Conservation (phyloP, 2,797 vertebrate genomes). For the Darevskia nairensis region DNA sequence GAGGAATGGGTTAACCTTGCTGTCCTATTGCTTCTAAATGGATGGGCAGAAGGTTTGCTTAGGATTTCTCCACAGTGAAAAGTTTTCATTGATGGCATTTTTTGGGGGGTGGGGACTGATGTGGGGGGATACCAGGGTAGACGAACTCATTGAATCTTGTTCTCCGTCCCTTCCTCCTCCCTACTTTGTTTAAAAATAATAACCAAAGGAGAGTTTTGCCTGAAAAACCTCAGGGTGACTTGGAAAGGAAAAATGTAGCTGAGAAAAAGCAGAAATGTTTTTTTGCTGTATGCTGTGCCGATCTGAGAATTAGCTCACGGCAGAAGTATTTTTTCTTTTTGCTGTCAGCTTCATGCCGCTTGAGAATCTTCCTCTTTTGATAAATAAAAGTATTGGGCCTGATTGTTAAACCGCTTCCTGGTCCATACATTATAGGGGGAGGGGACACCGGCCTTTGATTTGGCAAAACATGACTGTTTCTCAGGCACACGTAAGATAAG, state of each 20-base stretch:
- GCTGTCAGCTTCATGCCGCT: conserved; percentile 65
- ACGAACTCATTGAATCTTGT: not conserved
- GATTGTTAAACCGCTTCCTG: conserved; percentile 59
- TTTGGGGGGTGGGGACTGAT: not conserved
- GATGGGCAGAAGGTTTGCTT: not conserved
- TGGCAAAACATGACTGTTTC: not conserved
- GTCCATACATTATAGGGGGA: not conserved
- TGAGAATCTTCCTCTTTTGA: conserved; percentile 56
- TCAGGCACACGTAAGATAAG: not conserved
- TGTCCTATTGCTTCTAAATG: not conserved
- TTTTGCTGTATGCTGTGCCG: conserved; percentile 66
- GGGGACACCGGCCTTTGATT: not conserved
- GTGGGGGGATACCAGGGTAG: not conserved
- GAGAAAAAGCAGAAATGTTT: conserved; percentile 73
- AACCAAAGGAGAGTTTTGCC: conserved; percentile 22
- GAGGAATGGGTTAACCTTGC: conserved; percentile 41
- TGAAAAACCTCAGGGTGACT: conserved; percentile 19
- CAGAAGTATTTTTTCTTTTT: conserved; percentile 63
- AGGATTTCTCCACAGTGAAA: not conserved
- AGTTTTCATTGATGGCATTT: conserved; percentile 22
- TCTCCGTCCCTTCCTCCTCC: not conserved
- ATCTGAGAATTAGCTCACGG: conserved; percentile 71
- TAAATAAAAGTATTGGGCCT: conserved; percentile 32
- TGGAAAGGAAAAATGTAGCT: conserved; percentile 41
- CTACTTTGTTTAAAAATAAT: not conserved